Conservation (phyloP, 2,888 invertebrate species). For the Teinopalpus imperialis region DNA sequence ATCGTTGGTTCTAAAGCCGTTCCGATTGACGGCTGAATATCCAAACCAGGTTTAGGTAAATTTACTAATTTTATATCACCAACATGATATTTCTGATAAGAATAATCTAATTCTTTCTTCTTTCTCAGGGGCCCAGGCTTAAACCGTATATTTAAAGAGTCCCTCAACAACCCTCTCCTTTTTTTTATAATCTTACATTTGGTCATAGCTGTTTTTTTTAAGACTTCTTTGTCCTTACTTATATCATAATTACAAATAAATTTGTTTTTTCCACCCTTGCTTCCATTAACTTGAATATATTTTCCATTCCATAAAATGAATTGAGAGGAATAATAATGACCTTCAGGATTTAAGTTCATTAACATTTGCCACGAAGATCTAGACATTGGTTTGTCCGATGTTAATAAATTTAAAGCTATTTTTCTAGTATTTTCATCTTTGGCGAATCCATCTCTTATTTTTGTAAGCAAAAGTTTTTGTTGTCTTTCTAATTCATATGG, state of each 20-base stretch:
- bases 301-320: slow-evolving; percentile 62
- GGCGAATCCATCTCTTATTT: slow-evolving; percentile 57
- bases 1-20: slow-evolving; percentile 67
- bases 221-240: slow-evolving; percentile 34
- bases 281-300: slow-evolving; percentile 59
- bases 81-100: slow-evolving; percentile 63
- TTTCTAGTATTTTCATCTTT: slow-evolving; percentile 54
- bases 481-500: slow-evolving; percentile 56
- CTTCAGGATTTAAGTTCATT: slow-evolving; percentile 62
- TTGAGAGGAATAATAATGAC: slow-evolving; percentile 48
- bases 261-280: slow-evolving; percentile 61
- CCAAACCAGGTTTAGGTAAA: slow-evolving; percentile 75
- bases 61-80: slow-evolving; percentile 68
- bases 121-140: slow-evolving; percentile 81
- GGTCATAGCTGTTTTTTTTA: slow-evolving; percentile 29
- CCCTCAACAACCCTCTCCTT: slow-evolving; percentile 50
- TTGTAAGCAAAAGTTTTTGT: slow-evolving; percentile 53
- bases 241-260: slow-evolving; percentile 55
- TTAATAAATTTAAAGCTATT: slow-evolving; percentile 54
- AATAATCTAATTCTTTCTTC: slow-evolving; percentile 68
- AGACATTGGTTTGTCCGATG: slow-evolving; percentile 51
- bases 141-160: slow-evolving; percentile 66
- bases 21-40: slow-evolving; percentile 71
- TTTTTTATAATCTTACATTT: slow-evolving; percentile 34
- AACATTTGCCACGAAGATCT: slow-evolving; percentile 71